These are phyloP conservation scores for Gortyna flavago DNA, from an alignment of 2,888 invertebrate genomes.

Conservation along the genomic window DNA sequence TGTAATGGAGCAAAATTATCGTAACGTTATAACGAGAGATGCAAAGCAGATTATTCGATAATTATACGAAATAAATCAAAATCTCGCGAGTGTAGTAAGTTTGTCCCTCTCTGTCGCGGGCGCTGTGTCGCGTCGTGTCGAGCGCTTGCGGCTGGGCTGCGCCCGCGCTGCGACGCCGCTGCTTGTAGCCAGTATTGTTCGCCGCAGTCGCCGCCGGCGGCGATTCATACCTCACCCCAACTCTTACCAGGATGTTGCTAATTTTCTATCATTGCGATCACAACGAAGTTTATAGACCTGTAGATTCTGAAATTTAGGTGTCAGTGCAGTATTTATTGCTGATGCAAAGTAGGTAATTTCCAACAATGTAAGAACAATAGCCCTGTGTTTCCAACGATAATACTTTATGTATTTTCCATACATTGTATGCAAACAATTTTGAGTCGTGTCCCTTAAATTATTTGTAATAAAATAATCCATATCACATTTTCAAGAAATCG, in stretches of 20 bases:
- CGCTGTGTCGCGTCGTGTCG: constrained; percentile 65
- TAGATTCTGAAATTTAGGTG: constrained; percentile 87
- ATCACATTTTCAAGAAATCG: neutral
- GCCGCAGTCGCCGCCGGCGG: constrained; percentile 78
- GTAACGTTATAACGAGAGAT: constrained; percentile 89
- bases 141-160: constrained; percentile 76
- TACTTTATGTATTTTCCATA: constrained; percentile 22
- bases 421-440: constrained; percentile 5
- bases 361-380: constrained; percentile 54
- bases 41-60: constrained; percentile 90
- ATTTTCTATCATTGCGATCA: constrained; percentile 89
- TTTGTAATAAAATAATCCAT: neutral
- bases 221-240: constrained; percentile 87
- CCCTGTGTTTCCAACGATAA: constrained; percentile 19
- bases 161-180: constrained; percentile 76
- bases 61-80: constrained; percentile 89
- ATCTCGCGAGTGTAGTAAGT: constrained; percentile 79
- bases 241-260: constrained; percentile 88
- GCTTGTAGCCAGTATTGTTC: constrained; percentile 80
- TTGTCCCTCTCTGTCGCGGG: constrained; percentile 74
- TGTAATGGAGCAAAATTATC: constrained; percentile 89
- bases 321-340: constrained; percentile 87
- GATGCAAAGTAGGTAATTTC: constrained; percentile 64
- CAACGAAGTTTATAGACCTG: constrained; percentile 86
- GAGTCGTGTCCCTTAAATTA: neutral